Evolutionary conservation across 2,797 vertebrate genomes (phyloP), one percentile per base, ranked within the genome.

Genomic region (Phalloptychus januarius): DNA sequence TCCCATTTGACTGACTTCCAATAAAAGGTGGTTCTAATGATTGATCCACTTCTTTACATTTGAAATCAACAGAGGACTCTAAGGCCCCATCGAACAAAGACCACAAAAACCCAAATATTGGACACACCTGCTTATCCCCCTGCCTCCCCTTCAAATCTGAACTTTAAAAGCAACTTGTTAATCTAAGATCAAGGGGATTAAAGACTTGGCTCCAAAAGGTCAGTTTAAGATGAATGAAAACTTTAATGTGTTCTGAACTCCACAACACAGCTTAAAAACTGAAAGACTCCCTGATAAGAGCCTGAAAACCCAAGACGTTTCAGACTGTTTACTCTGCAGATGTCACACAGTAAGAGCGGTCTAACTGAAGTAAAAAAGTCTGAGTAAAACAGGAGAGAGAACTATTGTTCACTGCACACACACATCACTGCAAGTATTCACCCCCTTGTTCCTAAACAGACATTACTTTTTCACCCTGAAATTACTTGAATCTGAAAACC

Each of bases 111-210:
- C 36, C 46, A 8, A 54, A 80, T 81, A 85, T 87, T 52, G 61
- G 79, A 20, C 80, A 81, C 87, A 90, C 83, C 87, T 86, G 85
- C 84, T 87, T 79, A 85, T 79, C 71, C 85, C 71, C 84, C 79
- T 79, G 48, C 78, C 73, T 15, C 52, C 48, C 58, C n/a, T n/a
- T 76, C 16, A 61, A 77, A 40, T 40, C 79, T 61, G 15, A 16
- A 88, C 48, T 79, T 80, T 89, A 50, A 89, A 91, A 92, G 89
- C 70, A 69, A 38, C 18, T 89, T 77, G 44, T 71, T 91, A 87
- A 93, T 90, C 86, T 83, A 75, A 83, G 90, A 87, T 91, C 56
- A 91, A 82, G 72, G n/a, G 63, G 36, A 67, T 67, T 67, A 67
- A n/a, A 67, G 38, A 10, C 38, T 36, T 7, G 18, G 46, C 80